Evolutionary conservation across 2,888 invertebrate genomes (phyloP).

Genomic region (Yponomeuta evonymella): DNA sequence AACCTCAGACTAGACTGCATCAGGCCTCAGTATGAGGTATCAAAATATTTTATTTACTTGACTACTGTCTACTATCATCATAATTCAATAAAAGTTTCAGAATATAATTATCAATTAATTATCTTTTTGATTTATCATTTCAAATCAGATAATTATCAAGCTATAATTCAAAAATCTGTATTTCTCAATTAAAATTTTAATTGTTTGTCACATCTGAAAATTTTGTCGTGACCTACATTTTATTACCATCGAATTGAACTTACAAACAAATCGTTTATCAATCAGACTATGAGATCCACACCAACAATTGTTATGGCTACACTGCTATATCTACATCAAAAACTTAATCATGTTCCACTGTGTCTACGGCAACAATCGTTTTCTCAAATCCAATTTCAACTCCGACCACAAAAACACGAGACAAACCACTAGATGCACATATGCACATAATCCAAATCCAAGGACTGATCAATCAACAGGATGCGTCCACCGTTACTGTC

Average conservation of each 20-base stretch:
- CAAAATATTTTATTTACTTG: too few relatives aligned
- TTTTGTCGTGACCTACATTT: not conserved
- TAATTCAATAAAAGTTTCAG: too few relatives aligned
- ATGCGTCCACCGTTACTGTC: conserved; percentile 25
- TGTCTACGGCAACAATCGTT: not conserved
- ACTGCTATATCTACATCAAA: not conserved
- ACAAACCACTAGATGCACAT: conserved; percentile 25
- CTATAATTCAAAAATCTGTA: too few relatives aligned
- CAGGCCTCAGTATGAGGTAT: not conserved
- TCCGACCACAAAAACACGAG: not conserved
- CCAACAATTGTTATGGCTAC: not conserved
- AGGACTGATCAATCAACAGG: conserved; percentile 35
- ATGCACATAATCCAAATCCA: conserved; percentile 52
- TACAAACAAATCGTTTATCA: not conserved
- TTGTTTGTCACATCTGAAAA: not conserved
- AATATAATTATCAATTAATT: too few relatives aligned
- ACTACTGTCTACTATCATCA: too few relatives aligned
- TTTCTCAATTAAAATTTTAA: not conserved
- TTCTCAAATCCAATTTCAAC: not conserved
- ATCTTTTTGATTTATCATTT: too few relatives aligned
- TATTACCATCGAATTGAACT: not conserved
- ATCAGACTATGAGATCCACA: not conserved
- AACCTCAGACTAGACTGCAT: not conserved
- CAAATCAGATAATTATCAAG: too few relatives aligned
- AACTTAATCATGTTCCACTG: conserved; percentile 31